A percentile compares a stretch with the other conserved stretches of the same genome.
These are phyloP conservation scores for Phasia obesa DNA, from an alignment of 2,888 invertebrate species.

Conservation along the genomic window DNA sequence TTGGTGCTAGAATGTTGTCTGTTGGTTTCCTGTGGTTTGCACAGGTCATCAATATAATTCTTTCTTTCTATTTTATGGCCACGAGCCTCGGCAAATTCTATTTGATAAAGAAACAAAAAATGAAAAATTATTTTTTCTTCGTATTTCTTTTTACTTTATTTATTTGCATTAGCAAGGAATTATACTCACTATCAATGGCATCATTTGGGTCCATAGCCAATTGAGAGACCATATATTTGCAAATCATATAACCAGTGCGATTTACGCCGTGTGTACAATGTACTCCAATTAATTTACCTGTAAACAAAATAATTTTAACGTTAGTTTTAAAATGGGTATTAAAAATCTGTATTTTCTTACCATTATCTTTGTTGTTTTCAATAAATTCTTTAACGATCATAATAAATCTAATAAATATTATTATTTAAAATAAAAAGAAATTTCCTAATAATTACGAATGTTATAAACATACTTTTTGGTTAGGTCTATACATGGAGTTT, in stretches of 20 bases:
- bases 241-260: constrained; percentile 90
- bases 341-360: constrained; percentile 71
- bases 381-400: constrained; percentile 74
- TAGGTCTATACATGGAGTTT: constrained; percentile 72
- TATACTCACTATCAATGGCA: constrained; percentile 85
- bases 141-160: background rate
- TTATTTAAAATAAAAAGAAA: background rate
- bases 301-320: background rate
- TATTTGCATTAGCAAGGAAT: background rate
- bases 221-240: constrained; percentile 88
- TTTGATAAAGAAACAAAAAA: constrained; percentile 58
- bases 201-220: constrained; percentile 84
- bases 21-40: background rate
- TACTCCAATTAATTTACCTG: constrained; percentile 88
- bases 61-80: constrained; percentile 87
- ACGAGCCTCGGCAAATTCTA: constrained; percentile 86
- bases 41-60: constrained; percentile 82
- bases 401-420: constrained; percentile 77
- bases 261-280: constrained; percentile 93
- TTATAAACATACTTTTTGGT: constrained; percentile 73
- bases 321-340: background rate
- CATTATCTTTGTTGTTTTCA: constrained; percentile 75
- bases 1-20: background rate
- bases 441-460: background rate
- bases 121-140: constrained; percentile 1